Base-by-base conservation (phyloP, 2,113 vertebrate genomes). In the Theropithecus gelada region DNA sequence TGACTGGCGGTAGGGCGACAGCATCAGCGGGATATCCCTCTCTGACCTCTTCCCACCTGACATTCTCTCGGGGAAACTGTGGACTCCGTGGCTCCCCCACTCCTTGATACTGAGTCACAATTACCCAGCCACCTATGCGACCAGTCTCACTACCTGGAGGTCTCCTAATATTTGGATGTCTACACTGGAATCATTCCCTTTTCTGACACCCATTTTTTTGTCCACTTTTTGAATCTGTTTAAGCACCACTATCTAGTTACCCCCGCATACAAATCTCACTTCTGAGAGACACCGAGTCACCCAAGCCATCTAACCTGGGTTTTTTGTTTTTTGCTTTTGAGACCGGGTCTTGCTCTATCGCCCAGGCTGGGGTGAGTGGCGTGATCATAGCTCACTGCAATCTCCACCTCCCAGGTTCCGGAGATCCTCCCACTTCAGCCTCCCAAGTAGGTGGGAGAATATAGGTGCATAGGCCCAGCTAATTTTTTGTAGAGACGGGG, bases 191-290 rank as follows among this genome's bases (percentile, higher is more conserved):
- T 61, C 64, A 14, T 70, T 48, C 16, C 57, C 72, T 84, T 52
- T 84, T 43, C 64, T 30, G 52, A 83, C 25, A 72, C 11, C 35
- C 48, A 43, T 18, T 83, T 93, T 90, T 92, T 23, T 30, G 23
- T 25, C n/a, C n/a, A n/a, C n/a, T 80, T 93, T 92, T 16, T 64
- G 68, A 78, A 91, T 82, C 78, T 86, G 35, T 73, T 50, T 45
- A 79, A 80, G 61, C 66, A 32, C 45, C 45, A 35, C 45, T 48
- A 32, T 38, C 40, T 61, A 57, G 30, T 27, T 78, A 57, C 4
- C 5, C n/a, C 30, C 23, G 0, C 32, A 82, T 32, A 12, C 2
- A 89, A 66, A 79, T 40, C 70, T 57, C 84, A 72, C 18, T 70
- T 76, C 48, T 45, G 9, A 76, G 79, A 93, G 52, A 27, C 27